phyloP scores from a whole-genome alignment of 2,888 invertebrate genomes.

The Eupithecia dodoneata region DNA sequence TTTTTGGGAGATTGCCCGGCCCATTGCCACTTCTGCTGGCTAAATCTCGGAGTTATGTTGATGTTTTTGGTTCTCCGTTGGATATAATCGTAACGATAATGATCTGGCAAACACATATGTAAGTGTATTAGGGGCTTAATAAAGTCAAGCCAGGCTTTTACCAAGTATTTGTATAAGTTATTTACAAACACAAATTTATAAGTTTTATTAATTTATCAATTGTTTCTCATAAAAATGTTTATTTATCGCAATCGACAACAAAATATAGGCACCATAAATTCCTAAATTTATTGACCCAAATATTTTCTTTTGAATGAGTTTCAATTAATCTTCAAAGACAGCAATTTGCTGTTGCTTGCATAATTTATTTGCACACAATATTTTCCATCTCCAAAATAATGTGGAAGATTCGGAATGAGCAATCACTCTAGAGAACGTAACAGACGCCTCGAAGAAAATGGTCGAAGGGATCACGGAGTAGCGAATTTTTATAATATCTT shows the following conservation, averaged over 20 bases:
- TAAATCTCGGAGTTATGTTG: too few species aligned
- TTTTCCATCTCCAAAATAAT: slow-evolving; percentile 55
- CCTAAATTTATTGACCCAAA: not conserved
- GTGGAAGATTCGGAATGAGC: slow-evolving; percentile 53
- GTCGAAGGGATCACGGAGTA: slow-evolving; percentile 39
- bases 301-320: slow-evolving; percentile 13
- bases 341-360: slow-evolving; percentile 43
- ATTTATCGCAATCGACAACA: not conserved
- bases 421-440: slow-evolving; percentile 48
- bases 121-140: too few species aligned
- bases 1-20: too few species aligned
- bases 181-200: too few species aligned
- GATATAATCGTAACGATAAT: too few species aligned
- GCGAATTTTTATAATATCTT: slow-evolving; percentile 13
- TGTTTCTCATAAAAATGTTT: not conserved
- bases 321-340: slow-evolving; percentile 33
- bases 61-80: too few species aligned
- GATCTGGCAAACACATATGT: too few species aligned
- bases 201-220: not conserved
- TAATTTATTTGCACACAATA: slow-evolving; percentile 54
- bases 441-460: slow-evolving; percentile 47
- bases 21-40: too few species aligned
- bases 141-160: too few species aligned
- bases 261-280: not conserved
- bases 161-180: too few species aligned